Percentiles rank a stretch among this genome's conserved stretches.
Evolutionary conservation across 1,140 invertebrate genomes (phyloP).

Genomic region (Chrysomallon squamiferum): DNA sequence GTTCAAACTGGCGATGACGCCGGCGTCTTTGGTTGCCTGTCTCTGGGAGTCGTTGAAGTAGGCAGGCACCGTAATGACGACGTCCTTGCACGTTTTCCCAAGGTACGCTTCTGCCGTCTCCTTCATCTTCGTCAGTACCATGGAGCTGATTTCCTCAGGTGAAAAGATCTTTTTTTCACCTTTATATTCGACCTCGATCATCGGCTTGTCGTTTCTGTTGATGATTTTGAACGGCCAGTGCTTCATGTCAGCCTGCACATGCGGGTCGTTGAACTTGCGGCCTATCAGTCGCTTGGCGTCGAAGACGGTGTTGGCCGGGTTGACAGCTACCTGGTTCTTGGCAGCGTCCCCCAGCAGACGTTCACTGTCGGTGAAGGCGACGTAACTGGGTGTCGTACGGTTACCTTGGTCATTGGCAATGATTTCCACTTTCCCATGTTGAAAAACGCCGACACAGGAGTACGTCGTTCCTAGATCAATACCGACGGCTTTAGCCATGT

Average conservation of each 20-base stretch:
- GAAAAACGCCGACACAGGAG: slow-evolving; percentile 67
- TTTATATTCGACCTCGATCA: slow-evolving; percentile 85
- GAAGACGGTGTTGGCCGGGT: slow-evolving; percentile 65
- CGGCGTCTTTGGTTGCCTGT: slow-evolving; percentile 62
- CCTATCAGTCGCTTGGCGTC: slow-evolving; percentile 84
- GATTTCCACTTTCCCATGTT: slow-evolving; percentile 86
- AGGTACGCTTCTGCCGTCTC: slow-evolving; percentile 92
- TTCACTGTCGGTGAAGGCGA: slow-evolving; percentile 5
- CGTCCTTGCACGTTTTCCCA: slow-evolving; percentile 67
- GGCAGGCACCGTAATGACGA: slow-evolving; percentile 55
- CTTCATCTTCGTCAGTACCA: slow-evolving; percentile 87
- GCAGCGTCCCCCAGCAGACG: neutral
- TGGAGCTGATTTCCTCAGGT: slow-evolving; percentile 85
- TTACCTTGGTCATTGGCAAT: slow-evolving; percentile 93
- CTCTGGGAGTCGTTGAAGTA: slow-evolving; percentile 69
- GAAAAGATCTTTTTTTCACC: slow-evolving; percentile 87
- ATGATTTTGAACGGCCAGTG: slow-evolving; percentile 83
- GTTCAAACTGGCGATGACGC: slow-evolving; percentile 61
- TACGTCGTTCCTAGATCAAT: slow-evolving; percentile 68
- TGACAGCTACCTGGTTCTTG: slow-evolving; percentile 6
- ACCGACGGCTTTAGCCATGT: slow-evolving; percentile 59
- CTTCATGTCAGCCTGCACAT: slow-evolving; percentile 91
- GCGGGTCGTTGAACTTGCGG: slow-evolving; percentile 86
- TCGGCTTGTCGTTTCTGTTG: slow-evolving; percentile 64
- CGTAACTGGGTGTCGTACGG: slow-evolving; percentile 67